A percentile compares a stretch with the other conserved stretches of the same genome.
Evolutionary conservation across 2,113 vertebrate genomes (phyloP).

Genomic region (Scomber scombrus): DNA sequence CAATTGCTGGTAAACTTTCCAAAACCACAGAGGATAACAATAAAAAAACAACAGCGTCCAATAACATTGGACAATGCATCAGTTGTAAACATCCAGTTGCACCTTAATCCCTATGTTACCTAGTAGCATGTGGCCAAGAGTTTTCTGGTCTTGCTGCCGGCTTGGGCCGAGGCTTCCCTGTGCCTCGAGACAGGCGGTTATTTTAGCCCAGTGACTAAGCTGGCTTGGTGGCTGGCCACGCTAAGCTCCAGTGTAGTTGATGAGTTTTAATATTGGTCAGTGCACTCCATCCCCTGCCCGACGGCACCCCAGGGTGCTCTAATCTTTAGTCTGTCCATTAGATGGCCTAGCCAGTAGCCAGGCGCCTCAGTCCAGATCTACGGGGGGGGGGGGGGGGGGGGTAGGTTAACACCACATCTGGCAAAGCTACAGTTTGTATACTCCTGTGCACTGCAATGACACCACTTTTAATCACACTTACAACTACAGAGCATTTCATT

Average conservation of each 20-base stretch:
- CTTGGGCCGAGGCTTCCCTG: constrained; percentile 29
- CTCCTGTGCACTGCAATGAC: constrained; percentile 14
- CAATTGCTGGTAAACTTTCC: background rate
- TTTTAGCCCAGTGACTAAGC: constrained; percentile 81
- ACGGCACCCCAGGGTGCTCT: constrained; percentile 73
- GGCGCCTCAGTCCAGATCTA: constrained; percentile 47
- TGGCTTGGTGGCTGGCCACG: constrained; percentile 77
- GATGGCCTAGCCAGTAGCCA: constrained; percentile 60
- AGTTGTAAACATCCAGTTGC: background rate
- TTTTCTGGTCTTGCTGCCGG: constrained; percentile 4
- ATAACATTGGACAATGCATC: background rate
- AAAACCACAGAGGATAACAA: background rate
- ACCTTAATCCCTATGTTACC: constrained; percentile 2
- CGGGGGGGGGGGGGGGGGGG: constrained; percentile 20
- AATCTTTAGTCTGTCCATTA: constrained; percentile 81
- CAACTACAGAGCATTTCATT: constrained; percentile 5
- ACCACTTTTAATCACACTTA: constrained; percentile 44
- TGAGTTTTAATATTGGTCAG: constrained; percentile 83
- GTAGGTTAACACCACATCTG: constrained; percentile 68
- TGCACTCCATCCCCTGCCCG: constrained; percentile 65
- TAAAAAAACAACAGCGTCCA: background rate
- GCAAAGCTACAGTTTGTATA: constrained; percentile 26
- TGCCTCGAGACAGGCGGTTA: constrained; percentile 69
- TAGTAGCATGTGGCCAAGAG: background rate
- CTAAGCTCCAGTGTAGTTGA: constrained; percentile 82